Evolutionary conservation across 2,797 vertebrate genomes (phyloP), one percentile per base, ranked within the genome.

Genomic region (Xenentodon cancila): DNA sequence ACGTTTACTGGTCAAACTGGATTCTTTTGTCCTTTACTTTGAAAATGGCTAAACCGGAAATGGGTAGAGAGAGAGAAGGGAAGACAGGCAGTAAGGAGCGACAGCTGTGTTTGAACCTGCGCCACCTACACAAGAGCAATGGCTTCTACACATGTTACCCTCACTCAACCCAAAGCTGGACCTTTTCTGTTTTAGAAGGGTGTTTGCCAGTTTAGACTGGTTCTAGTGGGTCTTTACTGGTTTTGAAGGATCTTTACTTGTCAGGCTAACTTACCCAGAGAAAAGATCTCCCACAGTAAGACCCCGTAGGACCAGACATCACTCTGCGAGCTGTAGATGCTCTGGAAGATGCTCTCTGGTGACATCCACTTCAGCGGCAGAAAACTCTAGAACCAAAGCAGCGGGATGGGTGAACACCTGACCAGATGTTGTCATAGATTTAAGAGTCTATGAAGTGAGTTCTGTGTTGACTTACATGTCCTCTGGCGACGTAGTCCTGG

Each of bases 321-420:
- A 0, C 96, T 97, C 82, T 95, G 84, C 0, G 91, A 93, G 56
- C 94, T 96, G 79, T 96, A 97, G 17, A 96, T 90, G 68, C 94
- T 95, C 71, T 95, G 94, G 90, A 96, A 96, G 79, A 97, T 93
- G 69, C 96, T 97, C 86, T 97, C 96, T 0, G 95, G 96, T 48
- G 96, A 93, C 96, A 97, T 97, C 96, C 96, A 97, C 82, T 95
- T 97, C 46, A 97, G 86, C 0, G 96, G 96, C 68, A 97, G 90
- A 85, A 96, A 97, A 42, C 92, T 95, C 96, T 97, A 77, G 11
- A 53, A 66, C 1, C 40, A 55, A 53, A 60, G 7, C 18, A 20
- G 44, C 30, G 27, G 21, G 21, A 53, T 13, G 21, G 40, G 19
- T 47, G 7, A 59, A 19, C 43, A 21, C 8, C 32, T 44, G 4